Conservation (phyloP, 2,797 vertebrate species). For the Gorsachius magnificus region DNA sequence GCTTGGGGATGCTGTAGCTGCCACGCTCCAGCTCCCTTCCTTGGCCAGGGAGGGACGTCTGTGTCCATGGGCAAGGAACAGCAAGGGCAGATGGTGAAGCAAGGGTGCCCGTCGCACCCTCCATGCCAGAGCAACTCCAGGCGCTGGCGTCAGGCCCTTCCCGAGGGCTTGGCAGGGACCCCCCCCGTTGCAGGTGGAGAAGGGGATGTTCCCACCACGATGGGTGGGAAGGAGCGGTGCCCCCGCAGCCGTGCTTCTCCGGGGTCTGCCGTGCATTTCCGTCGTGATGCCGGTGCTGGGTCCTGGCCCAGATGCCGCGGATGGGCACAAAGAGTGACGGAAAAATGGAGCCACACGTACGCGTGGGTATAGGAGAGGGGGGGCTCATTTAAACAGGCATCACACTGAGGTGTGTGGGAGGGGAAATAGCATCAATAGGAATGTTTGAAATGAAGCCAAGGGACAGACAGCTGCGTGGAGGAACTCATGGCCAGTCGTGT, state of each 20-base stretch:
- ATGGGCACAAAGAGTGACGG: background rate
- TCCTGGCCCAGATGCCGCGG: rapidly evolving
- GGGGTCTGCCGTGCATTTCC: rapidly evolving
- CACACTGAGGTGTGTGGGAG: constrained; percentile 55
- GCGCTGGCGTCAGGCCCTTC: rapidly evolving
- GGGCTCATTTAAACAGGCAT: background rate
- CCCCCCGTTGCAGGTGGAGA: rapidly evolving
- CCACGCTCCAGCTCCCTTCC: background rate
- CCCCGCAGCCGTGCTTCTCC: rapidly evolving
- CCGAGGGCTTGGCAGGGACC: background rate
- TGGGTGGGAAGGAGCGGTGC: background rate
- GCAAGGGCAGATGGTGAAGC: no score
- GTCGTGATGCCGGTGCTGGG: rapidly evolving
- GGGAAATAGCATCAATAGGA: constrained; percentile 57
- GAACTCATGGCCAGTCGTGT: background rate
- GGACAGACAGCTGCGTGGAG: constrained; percentile 31
- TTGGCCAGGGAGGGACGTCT: background rate
- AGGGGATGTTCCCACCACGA: rapidly evolving
- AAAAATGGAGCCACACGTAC: rapidly evolving
- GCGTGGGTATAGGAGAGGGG: background rate
- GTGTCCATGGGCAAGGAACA: background rate
- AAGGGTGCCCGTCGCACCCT: rapidly evolving
- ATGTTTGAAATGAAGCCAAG: constrained; percentile 58
- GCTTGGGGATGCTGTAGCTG: background rate
- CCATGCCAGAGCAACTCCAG: background rate